Evolutionary conservation across 2,113 vertebrate genomes (phyloP), one percentile per base, ranked within the genome.

Genomic region (Peromyscus polionotus): DNA sequence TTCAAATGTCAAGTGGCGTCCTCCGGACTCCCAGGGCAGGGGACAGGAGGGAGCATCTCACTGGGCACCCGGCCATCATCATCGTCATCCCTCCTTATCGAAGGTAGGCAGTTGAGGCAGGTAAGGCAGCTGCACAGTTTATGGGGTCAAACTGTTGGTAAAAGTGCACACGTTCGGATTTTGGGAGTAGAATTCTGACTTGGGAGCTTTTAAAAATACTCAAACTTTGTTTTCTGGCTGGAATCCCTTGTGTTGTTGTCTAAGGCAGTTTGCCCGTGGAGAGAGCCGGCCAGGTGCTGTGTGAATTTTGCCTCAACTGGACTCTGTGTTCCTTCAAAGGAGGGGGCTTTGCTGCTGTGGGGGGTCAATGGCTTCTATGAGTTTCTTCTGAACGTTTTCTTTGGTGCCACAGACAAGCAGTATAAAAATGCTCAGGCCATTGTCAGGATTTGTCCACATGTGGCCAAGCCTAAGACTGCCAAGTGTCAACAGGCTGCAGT

Each of bases 201-300:
- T 48, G 45, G 45, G 20, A 86, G 28, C 77, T 85, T 90, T 72
- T 54, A 87, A 88, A 81, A 77, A 81, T 39, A 73, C 83, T 28
- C 63, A 92, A 59, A 61, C 31, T 31, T 79, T 92, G 4, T 65
- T 93, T 89, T 97, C 42, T 33, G 88, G 28, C 48, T 68, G 33
- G 63, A 92, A 70, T 75, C 79, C 17, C 80, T 90, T 45, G 51
- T 13, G 33, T 72, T 80, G 7, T 94, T 89, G 92, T 83, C 88
- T 61, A 88, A 81, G 63, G 70, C 6, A 48, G 63, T 39, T 96
- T 87, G 65, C 33, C 42, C 67, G 76, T 63, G 87, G 86, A 77
- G 61, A 83, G 75, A 24, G 22, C 26, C 36, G 54, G 48, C 42
- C n/a, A 9, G 11, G 14, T 39, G 17, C 22, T 83, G 36, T 61